Percentiles rank a stretch among this genome's conserved stretches.
phyloP scores from a whole-genome alignment of 2,888 invertebrate genomes.

The Apodemia mormo region DNA sequence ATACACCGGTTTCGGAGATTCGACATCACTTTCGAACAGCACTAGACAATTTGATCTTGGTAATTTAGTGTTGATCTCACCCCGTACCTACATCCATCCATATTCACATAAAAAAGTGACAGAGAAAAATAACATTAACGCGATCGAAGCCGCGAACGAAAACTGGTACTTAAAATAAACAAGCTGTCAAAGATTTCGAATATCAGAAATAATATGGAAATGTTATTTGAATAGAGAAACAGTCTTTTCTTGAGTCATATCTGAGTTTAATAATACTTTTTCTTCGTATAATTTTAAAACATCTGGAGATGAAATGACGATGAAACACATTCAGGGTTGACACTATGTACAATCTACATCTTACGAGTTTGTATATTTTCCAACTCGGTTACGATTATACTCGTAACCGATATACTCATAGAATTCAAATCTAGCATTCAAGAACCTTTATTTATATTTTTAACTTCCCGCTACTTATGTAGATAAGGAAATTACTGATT shows the following conservation, averaged over 20 bases:
- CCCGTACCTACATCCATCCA: too few species aligned
- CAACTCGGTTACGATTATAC: not conserved
- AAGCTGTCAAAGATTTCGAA: not conserved
- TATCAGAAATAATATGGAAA: slow-evolving; percentile 9
- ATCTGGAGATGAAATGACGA: slow-evolving; percentile 11
- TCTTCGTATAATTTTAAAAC: slow-evolving; percentile 16
- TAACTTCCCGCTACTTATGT: too few species aligned
- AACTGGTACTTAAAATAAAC: not conserved
- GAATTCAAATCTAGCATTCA: too few species aligned
- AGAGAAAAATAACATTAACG: too few species aligned
- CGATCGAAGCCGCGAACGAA: not conserved
- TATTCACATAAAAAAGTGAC: too few species aligned
- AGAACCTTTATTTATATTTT: too few species aligned
- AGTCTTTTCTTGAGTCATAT: slow-evolving; percentile 5
- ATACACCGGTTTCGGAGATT: too few species aligned
- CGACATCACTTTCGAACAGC: too few species aligned
- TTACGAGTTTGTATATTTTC: not conserved
- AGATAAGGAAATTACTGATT: too few species aligned
- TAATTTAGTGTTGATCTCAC: too few species aligned
- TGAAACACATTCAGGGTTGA: not conserved
- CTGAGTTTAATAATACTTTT: slow-evolving; percentile 9
- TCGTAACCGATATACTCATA: too few species aligned
- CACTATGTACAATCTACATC: not conserved
- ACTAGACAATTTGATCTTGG: too few species aligned
- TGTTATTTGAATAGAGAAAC: slow-evolving; percentile 13